Percentiles rank a stretch among this genome's conserved stretches.
phyloP scores from a whole-genome alignment of 2,113 vertebrate genomes.

The Globicephala melas region DNA sequence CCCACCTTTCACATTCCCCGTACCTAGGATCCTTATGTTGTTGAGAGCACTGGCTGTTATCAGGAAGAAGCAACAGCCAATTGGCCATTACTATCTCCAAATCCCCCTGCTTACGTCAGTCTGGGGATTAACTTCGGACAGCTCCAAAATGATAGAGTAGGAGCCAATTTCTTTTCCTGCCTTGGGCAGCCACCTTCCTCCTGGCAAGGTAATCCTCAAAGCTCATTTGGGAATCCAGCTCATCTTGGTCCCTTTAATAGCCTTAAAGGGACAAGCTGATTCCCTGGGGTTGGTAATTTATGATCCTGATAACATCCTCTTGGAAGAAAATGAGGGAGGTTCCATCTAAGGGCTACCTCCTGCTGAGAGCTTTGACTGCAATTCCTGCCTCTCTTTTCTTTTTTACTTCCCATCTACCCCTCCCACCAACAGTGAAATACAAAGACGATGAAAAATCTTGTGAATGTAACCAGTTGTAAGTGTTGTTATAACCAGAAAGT shows the following conservation, averaged over 20 bases:
- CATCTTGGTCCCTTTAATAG: slow-evolving; percentile 62
- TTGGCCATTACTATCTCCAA: slow-evolving; percentile 46
- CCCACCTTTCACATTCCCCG: background rate
- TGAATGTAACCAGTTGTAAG: background rate
- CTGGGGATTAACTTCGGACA: slow-evolving; percentile 55
- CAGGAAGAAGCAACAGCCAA: slow-evolving; percentile 53
- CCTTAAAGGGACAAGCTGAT: slow-evolving; percentile 60
- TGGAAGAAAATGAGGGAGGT: background rate
- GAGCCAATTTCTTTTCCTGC: slow-evolving; percentile 53
- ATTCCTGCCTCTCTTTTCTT: background rate
- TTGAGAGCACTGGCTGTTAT: slow-evolving; percentile 30
- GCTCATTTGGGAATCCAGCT: slow-evolving; percentile 61
- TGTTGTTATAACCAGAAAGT: background rate
- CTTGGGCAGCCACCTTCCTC: slow-evolving; percentile 65
- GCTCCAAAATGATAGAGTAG: slow-evolving; percentile 61
- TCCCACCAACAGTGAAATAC: background rate
- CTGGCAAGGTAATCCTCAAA: slow-evolving; percentile 65
- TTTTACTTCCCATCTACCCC: background rate
- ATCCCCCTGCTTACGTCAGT: slow-evolving; percentile 48
- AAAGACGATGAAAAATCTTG: background rate
- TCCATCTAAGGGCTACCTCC: slow-evolving; percentile 5
- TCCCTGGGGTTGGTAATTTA: slow-evolving; percentile 46
- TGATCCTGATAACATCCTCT: slow-evolving; percentile 25
- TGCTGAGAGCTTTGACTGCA: background rate
- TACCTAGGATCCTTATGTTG: background rate